Conservation (phyloP, 2,113 vertebrate genomes). For the Proteles cristata region DNA sequence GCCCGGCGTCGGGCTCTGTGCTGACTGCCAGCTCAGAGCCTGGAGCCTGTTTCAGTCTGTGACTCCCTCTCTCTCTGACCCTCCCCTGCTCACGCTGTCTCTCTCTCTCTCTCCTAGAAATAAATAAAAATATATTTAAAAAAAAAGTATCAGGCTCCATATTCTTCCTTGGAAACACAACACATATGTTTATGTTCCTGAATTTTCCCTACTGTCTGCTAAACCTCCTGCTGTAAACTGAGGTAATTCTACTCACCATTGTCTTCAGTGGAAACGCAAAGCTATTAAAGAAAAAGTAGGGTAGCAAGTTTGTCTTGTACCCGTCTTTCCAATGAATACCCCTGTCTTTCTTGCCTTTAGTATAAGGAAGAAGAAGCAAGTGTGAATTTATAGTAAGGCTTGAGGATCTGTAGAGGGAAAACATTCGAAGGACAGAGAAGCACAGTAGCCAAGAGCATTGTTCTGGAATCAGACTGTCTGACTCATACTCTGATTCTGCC, state of each 20-base stretch:
- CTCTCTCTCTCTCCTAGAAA: too few species aligned
- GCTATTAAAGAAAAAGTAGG: background rate
- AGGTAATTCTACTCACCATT: background rate
- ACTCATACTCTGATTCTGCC: background rate
- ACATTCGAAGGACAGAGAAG: background rate
- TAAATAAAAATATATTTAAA: too few species aligned
- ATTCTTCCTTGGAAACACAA: conserved; percentile 11
- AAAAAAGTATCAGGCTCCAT: too few species aligned
- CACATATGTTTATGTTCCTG: background rate
- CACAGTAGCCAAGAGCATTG: background rate
- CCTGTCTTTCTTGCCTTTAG: background rate
- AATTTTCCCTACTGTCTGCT: background rate
- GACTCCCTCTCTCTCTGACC: too few species aligned
- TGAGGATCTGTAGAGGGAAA: background rate
- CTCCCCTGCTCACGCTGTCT: too few species aligned
- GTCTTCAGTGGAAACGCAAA: conserved; percentile 41
- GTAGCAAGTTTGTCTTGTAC: background rate
- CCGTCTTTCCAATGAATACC: background rate
- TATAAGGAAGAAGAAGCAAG: background rate
- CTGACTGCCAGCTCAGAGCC: too few species aligned
- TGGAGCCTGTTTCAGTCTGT: too few species aligned
- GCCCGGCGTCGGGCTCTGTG: too few species aligned
- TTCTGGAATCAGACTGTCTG: background rate
- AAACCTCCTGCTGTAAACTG: background rate
- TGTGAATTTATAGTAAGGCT: background rate